These are phyloP conservation scores for Drosophila chauvacae DNA, from an alignment of 1,140 invertebrate species.

Conservation along the genomic window DNA sequence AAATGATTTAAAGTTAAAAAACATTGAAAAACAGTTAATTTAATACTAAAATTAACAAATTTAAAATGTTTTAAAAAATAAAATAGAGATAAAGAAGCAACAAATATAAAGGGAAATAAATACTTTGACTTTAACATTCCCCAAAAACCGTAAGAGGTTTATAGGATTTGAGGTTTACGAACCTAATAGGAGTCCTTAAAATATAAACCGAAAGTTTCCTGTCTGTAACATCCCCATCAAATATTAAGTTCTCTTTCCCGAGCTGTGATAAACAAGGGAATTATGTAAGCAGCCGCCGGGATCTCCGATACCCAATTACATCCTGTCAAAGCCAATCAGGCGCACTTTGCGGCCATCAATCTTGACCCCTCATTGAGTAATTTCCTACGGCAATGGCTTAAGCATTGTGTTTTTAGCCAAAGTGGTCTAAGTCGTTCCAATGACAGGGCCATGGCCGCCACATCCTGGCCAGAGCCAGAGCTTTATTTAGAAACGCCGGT, in stretches of 20 bases:
- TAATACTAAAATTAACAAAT: neutral
- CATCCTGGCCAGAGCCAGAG: slow-evolving; percentile 34
- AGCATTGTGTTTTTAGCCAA: slow-evolving; percentile 57
- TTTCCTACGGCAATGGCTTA: slow-evolving; percentile 63
- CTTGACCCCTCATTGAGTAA: slow-evolving; percentile 63
- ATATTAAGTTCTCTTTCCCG: neutral
- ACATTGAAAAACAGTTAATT: neutral
- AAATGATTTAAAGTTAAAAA: neutral
- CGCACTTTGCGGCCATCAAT: slow-evolving; percentile 24
- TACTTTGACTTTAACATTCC: neutral
- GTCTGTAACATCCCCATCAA: neutral
- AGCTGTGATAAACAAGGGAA: neutral
- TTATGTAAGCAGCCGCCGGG: slow-evolving; percentile 34
- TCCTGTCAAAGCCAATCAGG: slow-evolving; percentile 48
- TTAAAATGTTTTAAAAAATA: neutral
- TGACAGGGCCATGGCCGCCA: slow-evolving; percentile 59
- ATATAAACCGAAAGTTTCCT: neutral
- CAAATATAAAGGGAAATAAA: neutral
- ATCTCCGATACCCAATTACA: slow-evolving; percentile 22
- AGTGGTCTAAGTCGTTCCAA: slow-evolving; percentile 32
- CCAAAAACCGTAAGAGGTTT: neutral
- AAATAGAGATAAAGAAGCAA: neutral
- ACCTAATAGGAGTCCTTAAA: too few relatives aligned
- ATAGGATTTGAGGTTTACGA: too few relatives aligned
- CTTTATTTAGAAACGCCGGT: slow-evolving; percentile 72